phyloP scores from a whole-genome alignment of 2,888 invertebrate genomes.

The Nomada ruficornis region DNA sequence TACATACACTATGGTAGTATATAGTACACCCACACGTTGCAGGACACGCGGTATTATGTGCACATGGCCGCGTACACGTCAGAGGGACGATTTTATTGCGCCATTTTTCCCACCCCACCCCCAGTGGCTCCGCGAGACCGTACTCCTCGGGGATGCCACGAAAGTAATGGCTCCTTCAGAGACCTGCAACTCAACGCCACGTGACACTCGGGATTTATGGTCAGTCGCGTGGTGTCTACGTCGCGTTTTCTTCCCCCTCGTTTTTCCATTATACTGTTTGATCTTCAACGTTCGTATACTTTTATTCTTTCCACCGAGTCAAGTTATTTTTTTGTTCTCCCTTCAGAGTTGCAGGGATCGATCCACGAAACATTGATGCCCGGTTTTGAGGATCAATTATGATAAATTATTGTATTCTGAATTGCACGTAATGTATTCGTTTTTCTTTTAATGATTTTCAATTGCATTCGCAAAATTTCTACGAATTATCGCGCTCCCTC shows the following conservation, averaged over 20 bases:
- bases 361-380: no score
- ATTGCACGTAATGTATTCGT: no score
- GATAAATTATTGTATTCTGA: no score
- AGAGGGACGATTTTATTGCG: constrained; percentile 69
- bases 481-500: no score
- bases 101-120: constrained; percentile 68
- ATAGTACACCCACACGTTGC: constrained; percentile 39
- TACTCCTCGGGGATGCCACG: constrained; percentile 62
- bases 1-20: constrained; percentile 8
- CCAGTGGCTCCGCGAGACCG: not conserved
- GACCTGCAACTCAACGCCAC: constrained; percentile 68
- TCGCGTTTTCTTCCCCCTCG: constrained; percentile 1
- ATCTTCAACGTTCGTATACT: not conserved
- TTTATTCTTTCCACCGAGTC: no score
- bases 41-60: constrained; percentile 47
- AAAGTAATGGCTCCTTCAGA: constrained; percentile 71
- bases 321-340: not conserved
- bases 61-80: constrained; percentile 58
- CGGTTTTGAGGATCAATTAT: no score
- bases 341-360: constrained; percentile 2
- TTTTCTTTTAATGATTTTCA: no score
- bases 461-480: no score
- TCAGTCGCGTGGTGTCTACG: constrained; percentile 42
- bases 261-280: not conserved
- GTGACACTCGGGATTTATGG: constrained; percentile 68